Evolutionary conservation across 2,797 vertebrate genomes (phyloP).

Genomic region (Tadarida brasiliensis): DNA sequence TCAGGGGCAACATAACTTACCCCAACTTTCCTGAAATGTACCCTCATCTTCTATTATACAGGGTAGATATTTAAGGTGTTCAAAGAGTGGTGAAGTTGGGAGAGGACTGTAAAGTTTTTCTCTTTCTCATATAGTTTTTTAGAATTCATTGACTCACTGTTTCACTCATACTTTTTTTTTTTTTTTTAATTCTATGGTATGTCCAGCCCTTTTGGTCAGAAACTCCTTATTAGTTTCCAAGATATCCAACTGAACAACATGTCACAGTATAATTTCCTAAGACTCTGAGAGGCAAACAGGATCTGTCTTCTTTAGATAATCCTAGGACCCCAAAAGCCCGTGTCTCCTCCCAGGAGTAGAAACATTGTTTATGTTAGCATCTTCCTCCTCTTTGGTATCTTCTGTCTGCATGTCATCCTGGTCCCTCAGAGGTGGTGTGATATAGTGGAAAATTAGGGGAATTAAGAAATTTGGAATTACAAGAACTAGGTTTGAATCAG

Average conservation of each 20-base stretch:
- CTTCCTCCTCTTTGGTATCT: neutral
- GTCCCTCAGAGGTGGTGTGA: neutral
- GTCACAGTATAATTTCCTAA: neutral
- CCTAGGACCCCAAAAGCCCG: neutral
- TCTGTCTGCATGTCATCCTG: neutral
- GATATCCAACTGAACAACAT: neutral
- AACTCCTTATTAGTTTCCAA: neutral
- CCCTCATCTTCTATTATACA: neutral
- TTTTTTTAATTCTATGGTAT: neutral
- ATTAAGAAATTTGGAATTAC: neutral
- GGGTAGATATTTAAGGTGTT: neutral
- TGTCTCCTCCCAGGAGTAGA: neutral
- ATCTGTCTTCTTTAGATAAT: neutral
- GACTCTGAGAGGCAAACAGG: neutral
- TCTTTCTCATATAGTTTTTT: neutral
- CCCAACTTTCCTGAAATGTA: neutral
- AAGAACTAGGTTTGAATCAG: neutral
- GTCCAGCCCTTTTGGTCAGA: neutral
- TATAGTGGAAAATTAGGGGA: neutral
- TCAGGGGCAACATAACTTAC: neutral
- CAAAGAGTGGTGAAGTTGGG: neutral
- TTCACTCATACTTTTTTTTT: neutral
- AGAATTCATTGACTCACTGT: slow-evolving; percentile 36
- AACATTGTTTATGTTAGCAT: neutral
- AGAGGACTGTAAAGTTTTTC: neutral